These are phyloP conservation scores for Drosophila biarmipes DNA, from an alignment of 1,140 invertebrate species.

Conservation along the genomic window DNA sequence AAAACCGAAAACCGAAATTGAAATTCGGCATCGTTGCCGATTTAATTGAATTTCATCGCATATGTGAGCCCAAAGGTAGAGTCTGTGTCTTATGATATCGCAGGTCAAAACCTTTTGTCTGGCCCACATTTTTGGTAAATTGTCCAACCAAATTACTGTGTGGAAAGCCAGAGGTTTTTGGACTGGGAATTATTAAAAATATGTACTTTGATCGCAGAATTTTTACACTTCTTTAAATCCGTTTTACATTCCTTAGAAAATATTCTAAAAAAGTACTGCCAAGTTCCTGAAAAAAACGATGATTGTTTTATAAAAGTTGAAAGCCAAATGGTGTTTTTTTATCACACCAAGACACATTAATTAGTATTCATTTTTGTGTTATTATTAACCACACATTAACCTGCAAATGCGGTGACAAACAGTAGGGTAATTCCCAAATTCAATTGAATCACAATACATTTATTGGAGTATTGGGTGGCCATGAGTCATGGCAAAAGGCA, in stretches of 20 bases:
- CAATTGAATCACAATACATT: slow-evolving; percentile 18
- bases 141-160: not conserved
- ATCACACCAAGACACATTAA: not conserved
- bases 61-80: slow-evolving; percentile 9
- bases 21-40: slow-evolving; percentile 58
- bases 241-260: not conserved
- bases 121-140: slow-evolving; percentile 3
- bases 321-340: not conserved
- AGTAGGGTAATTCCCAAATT: slow-evolving; percentile 2
- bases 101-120: slow-evolving; percentile 24
- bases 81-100: slow-evolving; percentile 1
- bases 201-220: too few species aligned
- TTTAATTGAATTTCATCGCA: slow-evolving; percentile 55
- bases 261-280: not conserved
- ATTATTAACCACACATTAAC: not conserved
- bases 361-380: not conserved
- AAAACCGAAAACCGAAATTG: slow-evolving; percentile 68
- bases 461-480: not conserved
- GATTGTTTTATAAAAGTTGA: not conserved
- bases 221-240: too few species aligned
- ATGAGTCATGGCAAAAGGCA: slow-evolving; percentile 16
- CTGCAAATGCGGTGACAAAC: not conserved
- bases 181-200: too few species aligned
- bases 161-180: too few species aligned
- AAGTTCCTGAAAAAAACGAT: not conserved